phyloP scores from a whole-genome alignment of 30 jellyfish, hydroid and myxozoan species.

The Aurelia coerulea region DNA sequence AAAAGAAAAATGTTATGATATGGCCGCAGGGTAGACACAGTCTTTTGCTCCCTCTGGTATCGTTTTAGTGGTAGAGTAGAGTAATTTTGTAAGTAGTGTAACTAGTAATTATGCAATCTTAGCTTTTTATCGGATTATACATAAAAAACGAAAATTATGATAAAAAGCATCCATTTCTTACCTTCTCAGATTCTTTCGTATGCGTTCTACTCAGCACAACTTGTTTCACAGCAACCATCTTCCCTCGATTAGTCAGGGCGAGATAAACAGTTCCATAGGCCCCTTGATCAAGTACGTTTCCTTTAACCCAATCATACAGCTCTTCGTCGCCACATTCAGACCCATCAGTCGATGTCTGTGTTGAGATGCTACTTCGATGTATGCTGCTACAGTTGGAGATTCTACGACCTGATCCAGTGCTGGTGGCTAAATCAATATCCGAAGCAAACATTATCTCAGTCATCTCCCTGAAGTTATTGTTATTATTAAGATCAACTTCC shows the following conservation, averaged over 20 bases:
- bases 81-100: too few species aligned
- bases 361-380: constrained; percentile 52
- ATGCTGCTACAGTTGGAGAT: constrained; percentile 9
- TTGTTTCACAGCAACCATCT: constrained; percentile 91
- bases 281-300: constrained; percentile 62
- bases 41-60: too few species aligned
- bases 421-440: constrained; percentile 19
- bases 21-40: too few species aligned
- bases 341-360: constrained; percentile 60
- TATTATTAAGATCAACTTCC: neutral
- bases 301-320: constrained; percentile 56
- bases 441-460: constrained; percentile 54
- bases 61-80: too few species aligned
- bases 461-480: constrained; percentile 11
- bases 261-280: constrained; percentile 83
- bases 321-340: constrained; percentile 70
- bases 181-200: constrained; percentile 70
- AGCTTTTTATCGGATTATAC: too few species aligned
- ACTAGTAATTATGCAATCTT: too few species aligned
- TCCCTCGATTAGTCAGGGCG: constrained; percentile 83
- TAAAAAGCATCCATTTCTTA: neutral
- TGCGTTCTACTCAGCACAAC: constrained; percentile 58
- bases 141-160: neutral
- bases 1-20: too few species aligned
- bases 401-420: constrained; percentile 37